Percentiles rank a stretch among this genome's conserved stretches.
Evolutionary conservation across 2,797 vertebrate species (phyloP).

Genomic region (Catostomus latipinnis): DNA sequence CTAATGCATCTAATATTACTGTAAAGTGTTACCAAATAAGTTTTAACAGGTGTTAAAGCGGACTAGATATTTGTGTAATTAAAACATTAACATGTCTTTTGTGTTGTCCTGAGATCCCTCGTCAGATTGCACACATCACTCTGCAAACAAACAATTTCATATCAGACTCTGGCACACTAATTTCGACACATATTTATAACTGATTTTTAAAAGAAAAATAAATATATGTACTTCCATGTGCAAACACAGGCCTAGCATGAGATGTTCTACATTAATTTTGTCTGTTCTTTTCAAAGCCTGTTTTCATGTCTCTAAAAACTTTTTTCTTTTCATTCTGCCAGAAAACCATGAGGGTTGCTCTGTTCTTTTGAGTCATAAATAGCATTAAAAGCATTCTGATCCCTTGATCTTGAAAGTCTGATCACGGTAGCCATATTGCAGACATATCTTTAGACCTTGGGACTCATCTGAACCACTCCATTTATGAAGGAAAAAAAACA

Average conservation of each 20-base stretch:
- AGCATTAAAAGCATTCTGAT: conserved; percentile 32
- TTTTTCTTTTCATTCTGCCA: conserved; percentile 2
- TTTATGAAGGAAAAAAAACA: background rate
- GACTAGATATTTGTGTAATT: too few species aligned
- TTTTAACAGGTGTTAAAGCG: too few species aligned
- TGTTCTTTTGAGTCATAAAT: conserved; percentile 22
- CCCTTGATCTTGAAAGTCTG: conserved; percentile 21
- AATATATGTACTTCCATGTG: background rate
- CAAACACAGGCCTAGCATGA: background rate
- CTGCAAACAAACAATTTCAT: too few species aligned
- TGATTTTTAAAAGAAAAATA: background rate
- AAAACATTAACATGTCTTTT: too few species aligned
- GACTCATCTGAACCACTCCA: background rate
- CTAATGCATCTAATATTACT: too few species aligned
- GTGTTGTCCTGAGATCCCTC: too few species aligned
- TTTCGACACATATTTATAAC: too few species aligned
- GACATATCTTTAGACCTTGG: background rate
- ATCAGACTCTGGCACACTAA: too few species aligned
- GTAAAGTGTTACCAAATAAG: too few species aligned
- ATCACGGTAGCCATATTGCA: conserved; percentile 7
- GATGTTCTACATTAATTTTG: background rate
- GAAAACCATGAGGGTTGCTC: conserved; percentile 12
- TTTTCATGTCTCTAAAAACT: background rate
- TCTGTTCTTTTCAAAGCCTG: background rate
- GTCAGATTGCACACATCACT: too few species aligned